Percentiles rank a stretch among this genome's conserved stretches.
Evolutionary conservation across 2,113 vertebrate genomes (phyloP).

Genomic region (Gymnarchus niloticus): DNA sequence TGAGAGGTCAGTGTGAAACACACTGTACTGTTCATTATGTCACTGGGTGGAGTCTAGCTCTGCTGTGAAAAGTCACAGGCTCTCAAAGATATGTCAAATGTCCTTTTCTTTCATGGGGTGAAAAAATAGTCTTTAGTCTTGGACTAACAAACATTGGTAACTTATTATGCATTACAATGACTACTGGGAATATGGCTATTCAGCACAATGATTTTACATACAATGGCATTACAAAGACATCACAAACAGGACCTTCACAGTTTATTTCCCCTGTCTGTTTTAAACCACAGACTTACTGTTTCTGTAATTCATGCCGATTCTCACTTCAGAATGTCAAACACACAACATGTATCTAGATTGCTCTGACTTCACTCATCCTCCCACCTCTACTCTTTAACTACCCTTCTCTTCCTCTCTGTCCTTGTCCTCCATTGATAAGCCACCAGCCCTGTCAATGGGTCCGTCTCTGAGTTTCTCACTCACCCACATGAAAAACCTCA

Average conservation of each 20-base stretch:
- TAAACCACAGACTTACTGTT: no score
- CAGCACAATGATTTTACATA: neutral
- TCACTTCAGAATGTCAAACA: neutral
- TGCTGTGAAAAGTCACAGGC: neutral
- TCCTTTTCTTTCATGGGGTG: neutral
- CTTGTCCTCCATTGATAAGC: neutral
- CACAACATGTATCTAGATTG: neutral
- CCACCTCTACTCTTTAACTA: neutral
- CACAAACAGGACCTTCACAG: neutral
- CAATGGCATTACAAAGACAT: neutral
- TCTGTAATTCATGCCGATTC: neutral
- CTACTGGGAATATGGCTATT: neutral
- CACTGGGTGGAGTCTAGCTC: neutral
- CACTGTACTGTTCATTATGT: neutral
- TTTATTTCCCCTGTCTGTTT: no score
- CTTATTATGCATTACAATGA: neutral
- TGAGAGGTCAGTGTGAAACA: neutral
- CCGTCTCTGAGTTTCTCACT: constrained; percentile 26
- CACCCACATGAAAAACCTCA: constrained; percentile 70
- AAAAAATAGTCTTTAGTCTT: neutral
- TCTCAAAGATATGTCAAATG: neutral
- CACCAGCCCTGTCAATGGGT: neutral
- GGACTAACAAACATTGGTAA: neutral
- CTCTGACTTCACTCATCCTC: neutral
- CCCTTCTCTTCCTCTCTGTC: neutral